These are phyloP conservation scores for Buphagus erythrorhynchus DNA, from an alignment of 2,797 vertebrate genomes.

Conservation along the genomic window DNA sequence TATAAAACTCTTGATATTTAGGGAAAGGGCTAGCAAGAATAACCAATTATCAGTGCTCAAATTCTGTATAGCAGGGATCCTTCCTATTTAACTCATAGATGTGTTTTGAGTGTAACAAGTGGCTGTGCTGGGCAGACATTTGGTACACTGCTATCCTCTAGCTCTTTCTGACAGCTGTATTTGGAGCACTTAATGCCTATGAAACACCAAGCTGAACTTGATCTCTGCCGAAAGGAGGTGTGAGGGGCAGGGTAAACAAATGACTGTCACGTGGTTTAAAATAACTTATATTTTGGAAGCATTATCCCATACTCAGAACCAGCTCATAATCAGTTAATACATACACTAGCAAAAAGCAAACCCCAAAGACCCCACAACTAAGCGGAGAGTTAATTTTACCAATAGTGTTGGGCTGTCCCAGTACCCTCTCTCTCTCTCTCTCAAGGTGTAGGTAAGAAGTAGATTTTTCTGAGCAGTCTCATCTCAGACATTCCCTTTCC, in stretches of 20 bases:
- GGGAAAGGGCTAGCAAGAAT: slow-evolving; percentile 38
- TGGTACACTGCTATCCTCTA: neutral
- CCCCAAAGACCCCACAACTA: neutral
- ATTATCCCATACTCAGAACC: neutral
- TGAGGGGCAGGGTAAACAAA: neutral
- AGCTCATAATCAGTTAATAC: neutral
- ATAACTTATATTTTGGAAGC: slow-evolving; percentile 1
- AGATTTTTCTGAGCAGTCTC: neutral
- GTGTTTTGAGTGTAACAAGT: slow-evolving; percentile 4
- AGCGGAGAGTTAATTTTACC: neutral
- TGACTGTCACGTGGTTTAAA: neutral
- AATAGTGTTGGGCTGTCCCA: neutral
- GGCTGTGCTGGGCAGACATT: neutral
- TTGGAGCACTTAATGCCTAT: slow-evolving; percentile 67
- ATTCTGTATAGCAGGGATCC: slow-evolving; percentile 43
- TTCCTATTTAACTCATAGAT: slow-evolving; percentile 31
- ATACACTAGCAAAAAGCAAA: neutral
- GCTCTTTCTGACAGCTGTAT: neutral
- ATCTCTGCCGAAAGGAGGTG: neutral
- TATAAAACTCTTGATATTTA: slow-evolving; percentile 53
- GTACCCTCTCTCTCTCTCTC: neutral
- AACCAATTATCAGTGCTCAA: slow-evolving; percentile 11
- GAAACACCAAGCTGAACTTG: neutral
- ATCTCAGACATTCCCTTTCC: neutral
- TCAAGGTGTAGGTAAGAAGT: neutral